Conservation (phyloP, 2,797 vertebrate genomes). For the Smutsia temminckii region DNA sequence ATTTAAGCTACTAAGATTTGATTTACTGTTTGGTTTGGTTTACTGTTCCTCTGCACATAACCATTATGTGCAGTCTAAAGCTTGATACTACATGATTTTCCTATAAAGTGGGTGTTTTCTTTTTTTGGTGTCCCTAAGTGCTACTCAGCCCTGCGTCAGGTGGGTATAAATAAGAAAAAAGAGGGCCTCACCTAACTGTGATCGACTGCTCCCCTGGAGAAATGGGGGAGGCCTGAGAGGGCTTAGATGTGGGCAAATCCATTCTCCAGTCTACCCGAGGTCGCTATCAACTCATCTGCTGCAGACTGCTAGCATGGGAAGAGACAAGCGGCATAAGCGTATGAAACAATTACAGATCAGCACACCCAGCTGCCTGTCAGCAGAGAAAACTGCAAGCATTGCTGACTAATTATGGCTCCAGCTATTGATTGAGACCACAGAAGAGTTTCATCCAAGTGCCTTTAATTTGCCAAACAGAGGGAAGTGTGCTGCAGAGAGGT, state of each 20-base stretch:
- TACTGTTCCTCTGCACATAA: slow-evolving; percentile 8
- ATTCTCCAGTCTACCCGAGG: neutral
- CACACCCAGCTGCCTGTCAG: slow-evolving; percentile 24
- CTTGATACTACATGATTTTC: slow-evolving; percentile 8
- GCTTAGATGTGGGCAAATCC: neutral
- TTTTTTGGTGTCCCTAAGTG: neutral
- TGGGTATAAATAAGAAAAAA: neutral
- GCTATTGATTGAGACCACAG: slow-evolving; percentile 18
- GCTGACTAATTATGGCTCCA: neutral
- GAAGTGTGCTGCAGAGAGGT: slow-evolving; percentile 44
- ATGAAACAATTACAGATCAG: slow-evolving; percentile 46
- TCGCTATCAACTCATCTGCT: neutral
- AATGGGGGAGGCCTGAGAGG: neutral
- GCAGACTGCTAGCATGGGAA: neutral
- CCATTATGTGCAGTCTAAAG: neutral
- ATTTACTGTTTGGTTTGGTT: neutral
- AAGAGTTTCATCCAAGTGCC: slow-evolving; percentile 43
- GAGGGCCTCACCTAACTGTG: neutral
- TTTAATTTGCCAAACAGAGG: slow-evolving; percentile 65
- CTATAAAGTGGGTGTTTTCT: neutral
- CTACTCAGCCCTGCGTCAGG: neutral
- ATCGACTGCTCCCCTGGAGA: neutral
- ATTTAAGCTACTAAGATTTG: slow-evolving; percentile 32
- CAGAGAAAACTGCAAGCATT: neutral
- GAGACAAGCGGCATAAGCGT: neutral